phyloP scores from a whole-genome alignment of 2,888 invertebrate genomes.

The Dioctria rufipes region DNA sequence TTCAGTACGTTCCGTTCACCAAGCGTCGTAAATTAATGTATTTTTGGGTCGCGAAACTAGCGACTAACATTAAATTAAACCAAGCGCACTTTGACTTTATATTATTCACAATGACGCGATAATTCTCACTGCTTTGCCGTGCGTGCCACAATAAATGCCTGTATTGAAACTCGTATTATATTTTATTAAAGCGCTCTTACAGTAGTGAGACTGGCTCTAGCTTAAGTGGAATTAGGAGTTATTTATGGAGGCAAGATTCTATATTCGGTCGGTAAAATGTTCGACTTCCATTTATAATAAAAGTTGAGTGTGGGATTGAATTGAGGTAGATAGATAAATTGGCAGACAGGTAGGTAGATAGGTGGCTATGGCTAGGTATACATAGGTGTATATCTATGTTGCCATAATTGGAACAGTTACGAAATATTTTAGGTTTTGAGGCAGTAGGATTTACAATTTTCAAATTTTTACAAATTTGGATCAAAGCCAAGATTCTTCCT shows the following conservation, averaged over 20 bases:
- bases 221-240: constrained; percentile 34
- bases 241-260: constrained; percentile 34
- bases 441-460: neutral
- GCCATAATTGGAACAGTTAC: neutral
- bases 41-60: constrained; percentile 42
- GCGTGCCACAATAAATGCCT: neutral
- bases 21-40: constrained; percentile 47
- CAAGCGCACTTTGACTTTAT: constrained; percentile 17
- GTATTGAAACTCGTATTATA: constrained; percentile 30
- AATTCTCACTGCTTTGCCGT: neutral
- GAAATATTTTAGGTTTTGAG: neutral
- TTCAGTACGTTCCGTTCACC: neutral
- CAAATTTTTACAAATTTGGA: neutral
- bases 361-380: too few species aligned
- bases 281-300: constrained; percentile 19
- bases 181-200: constrained; percentile 34
- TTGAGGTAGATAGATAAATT: neutral
- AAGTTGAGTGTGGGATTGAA: constrained; percentile 20
- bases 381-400: neutral
- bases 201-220: constrained; percentile 8
- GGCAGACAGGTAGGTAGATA: too few species aligned
- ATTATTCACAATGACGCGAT: constrained; percentile 4
- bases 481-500: neutral
- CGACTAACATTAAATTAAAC: constrained; percentile 35
- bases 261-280: constrained; percentile 27